Conservation (phyloP, 2,797 vertebrate species). For the Poeciliopsis gracilis region DNA sequence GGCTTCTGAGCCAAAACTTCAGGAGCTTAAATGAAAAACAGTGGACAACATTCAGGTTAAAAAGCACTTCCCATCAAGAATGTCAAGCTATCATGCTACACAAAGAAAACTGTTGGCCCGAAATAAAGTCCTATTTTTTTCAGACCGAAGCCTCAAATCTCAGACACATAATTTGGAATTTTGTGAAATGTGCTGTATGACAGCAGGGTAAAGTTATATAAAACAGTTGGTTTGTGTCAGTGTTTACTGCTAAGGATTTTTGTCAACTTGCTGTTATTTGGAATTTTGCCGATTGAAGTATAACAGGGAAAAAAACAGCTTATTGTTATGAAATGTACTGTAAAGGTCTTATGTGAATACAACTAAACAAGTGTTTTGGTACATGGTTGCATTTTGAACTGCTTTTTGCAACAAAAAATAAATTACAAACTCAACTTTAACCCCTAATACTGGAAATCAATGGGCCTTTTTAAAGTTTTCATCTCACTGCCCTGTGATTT, state of each 20-base stretch:
- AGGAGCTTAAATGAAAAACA: conserved; percentile 80
- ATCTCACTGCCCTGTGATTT: too few relatives aligned
- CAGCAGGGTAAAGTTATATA: not conserved
- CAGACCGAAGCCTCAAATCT: not conserved
- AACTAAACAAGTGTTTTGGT: not conserved
- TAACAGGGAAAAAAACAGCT: not conserved
- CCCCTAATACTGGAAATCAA: too few relatives aligned
- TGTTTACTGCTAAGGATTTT: not conserved
- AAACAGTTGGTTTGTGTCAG: not conserved
- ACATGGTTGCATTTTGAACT: not conserved
- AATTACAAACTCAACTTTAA: too few relatives aligned
- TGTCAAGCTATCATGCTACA: not conserved
- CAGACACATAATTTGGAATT: not conserved
- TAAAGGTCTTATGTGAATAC: not conserved
- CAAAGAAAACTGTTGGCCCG: not conserved
- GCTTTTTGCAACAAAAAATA: too few relatives aligned
- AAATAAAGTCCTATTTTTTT: not conserved
- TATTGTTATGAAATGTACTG: not conserved
- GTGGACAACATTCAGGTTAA: not conserved
- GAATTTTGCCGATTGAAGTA: not conserved
- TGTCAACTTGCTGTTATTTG: not conserved
- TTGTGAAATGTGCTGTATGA: not conserved
- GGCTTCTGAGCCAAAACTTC: conserved; percentile 94
- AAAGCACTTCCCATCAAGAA: not conserved
- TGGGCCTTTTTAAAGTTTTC: not conserved